A percentile compares a stretch with the other conserved stretches of the same genome.
Conservation (phyloP, 2,113 vertebrate genomes). For the Xiphias gladius region DNA sequence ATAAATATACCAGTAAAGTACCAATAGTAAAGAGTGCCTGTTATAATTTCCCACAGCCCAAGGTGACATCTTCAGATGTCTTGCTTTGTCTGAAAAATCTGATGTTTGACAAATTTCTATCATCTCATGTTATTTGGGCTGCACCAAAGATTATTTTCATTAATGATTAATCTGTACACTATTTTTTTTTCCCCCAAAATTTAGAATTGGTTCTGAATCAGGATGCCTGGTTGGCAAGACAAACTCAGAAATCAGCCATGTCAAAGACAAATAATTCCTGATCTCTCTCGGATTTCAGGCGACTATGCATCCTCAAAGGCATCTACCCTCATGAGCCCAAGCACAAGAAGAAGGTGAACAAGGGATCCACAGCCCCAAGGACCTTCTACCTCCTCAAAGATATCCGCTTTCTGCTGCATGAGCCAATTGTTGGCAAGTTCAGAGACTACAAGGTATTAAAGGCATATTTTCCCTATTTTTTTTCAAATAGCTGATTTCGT, state of each 20-base stretch:
- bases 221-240: neutral
- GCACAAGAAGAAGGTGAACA: conserved; percentile 99
- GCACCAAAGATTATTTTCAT: no score
- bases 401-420: conserved; percentile 95
- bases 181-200: no score
- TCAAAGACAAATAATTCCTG: neutral
- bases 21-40: no score
- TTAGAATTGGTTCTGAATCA: neutral
- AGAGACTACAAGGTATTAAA: conserved; percentile 93
- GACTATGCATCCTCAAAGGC: conserved; percentile 96
- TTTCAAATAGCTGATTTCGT: neutral
- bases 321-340: conserved; percentile 98
- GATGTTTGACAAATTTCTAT: no score
- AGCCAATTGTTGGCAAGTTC: conserved; percentile 95
- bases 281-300: conserved; percentile 78
- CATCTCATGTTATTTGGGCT: no score
- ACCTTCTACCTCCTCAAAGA: conserved; percentile 98
- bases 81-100: no score
- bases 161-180: no score
- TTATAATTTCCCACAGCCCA: no score
- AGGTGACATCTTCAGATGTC: no score
- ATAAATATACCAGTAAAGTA: no score
- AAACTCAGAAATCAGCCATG: neutral
- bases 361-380: conserved; percentile 91
- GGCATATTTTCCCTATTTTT: neutral